Percentiles rank a stretch among this genome's conserved stretches.
These are phyloP conservation scores for Coptodon rendalli DNA, from an alignment of 2,113 vertebrate genomes.

Conservation along the genomic window DNA sequence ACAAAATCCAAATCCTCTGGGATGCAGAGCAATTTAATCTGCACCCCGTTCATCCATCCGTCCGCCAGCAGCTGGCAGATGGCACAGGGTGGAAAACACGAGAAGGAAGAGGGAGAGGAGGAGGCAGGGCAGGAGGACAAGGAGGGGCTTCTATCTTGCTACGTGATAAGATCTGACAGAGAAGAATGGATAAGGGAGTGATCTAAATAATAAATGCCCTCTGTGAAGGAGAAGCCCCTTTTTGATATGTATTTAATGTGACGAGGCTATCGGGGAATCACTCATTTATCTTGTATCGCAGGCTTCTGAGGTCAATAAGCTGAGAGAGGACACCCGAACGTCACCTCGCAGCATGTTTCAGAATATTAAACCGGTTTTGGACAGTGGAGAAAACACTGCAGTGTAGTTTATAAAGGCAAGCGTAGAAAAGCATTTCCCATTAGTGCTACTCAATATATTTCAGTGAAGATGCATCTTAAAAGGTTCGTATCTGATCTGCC, in stretches of 20 bases:
- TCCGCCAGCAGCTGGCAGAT: constrained; percentile 54
- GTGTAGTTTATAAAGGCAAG: background rate
- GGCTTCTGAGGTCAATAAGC: background rate
- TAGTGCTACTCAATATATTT: background rate
- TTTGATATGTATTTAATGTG: constrained; percentile 30
- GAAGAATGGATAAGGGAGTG: background rate
- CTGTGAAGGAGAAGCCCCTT: background rate
- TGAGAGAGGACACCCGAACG: background rate
- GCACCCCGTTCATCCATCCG: constrained; percentile 5
- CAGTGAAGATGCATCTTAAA: background rate
- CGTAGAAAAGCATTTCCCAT: background rate
- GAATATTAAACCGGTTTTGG: background rate
- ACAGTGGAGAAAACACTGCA: background rate
- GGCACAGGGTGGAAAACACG: background rate
- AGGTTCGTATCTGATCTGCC: background rate
- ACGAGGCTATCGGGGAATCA: background rate
- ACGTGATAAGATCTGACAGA: constrained; percentile 28
- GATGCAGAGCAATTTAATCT: constrained; percentile 51
- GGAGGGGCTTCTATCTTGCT: constrained; percentile 8
- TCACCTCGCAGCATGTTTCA: background rate
- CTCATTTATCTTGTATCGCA: background rate
- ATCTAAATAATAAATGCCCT: constrained; percentile 47
- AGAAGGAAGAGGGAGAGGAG: background rate
- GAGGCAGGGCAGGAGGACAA: background rate
- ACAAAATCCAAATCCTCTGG: constrained; percentile 37